Percentiles rank a stretch among this genome's conserved stretches.
phyloP scores from a whole-genome alignment of 2,797 vertebrate genomes.

The Fundulus diaphanus region DNA sequence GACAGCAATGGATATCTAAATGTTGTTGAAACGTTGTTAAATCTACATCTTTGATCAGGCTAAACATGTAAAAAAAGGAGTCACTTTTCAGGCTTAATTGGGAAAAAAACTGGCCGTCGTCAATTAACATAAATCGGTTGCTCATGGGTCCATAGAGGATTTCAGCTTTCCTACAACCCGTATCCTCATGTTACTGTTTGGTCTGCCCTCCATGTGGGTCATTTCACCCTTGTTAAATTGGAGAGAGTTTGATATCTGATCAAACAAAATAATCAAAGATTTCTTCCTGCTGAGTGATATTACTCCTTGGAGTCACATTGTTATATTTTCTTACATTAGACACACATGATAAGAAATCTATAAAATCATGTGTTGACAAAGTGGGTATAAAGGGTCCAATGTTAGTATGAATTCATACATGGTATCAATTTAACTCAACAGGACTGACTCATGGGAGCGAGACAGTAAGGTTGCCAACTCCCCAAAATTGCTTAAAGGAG shows the following conservation, averaged over 20 bases:
- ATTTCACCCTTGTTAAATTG: too few relatives aligned
- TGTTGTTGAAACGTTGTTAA: neutral
- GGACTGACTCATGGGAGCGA: too few relatives aligned
- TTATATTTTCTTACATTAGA: too few relatives aligned
- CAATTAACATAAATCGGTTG: neutral
- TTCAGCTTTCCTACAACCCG: too few relatives aligned
- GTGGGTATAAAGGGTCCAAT: neutral
- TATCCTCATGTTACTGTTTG: too few relatives aligned
- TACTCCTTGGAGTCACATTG: too few relatives aligned
- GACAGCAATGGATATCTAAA: neutral
- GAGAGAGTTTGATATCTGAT: too few relatives aligned
- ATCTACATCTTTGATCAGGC: neutral
- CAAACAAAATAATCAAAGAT: too few relatives aligned
- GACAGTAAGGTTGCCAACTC: too few relatives aligned
- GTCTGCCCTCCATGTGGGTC: too few relatives aligned
- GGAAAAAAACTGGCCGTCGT: neutral
- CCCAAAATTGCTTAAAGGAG: too few relatives aligned
- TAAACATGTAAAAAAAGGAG: neutral
- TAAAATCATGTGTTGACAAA: neutral
- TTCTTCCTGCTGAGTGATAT: too few relatives aligned
- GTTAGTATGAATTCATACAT: neutral
- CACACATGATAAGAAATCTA: neutral
- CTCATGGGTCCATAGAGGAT: neutral
- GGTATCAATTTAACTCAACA: neutral
- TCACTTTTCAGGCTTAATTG: neutral